Percentiles rank a stretch among this genome's conserved stretches.
Conservation (phyloP, 2,797 vertebrate genomes). For the Mus caroli region DNA sequence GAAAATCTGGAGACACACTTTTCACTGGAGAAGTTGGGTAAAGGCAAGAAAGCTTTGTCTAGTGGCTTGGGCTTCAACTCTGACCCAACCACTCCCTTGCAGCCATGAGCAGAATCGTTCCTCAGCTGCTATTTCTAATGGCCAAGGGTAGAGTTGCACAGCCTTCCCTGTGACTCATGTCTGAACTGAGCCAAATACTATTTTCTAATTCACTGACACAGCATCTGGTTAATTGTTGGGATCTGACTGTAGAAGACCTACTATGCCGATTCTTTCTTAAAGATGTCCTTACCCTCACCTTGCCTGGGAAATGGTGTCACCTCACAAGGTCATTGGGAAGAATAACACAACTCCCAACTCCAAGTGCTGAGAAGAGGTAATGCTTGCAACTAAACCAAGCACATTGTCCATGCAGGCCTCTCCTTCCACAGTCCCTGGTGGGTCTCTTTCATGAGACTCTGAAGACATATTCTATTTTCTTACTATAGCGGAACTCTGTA, state of each 20-base stretch:
- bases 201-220: slow-evolving; percentile 7
- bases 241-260: neutral
- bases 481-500: slow-evolving; percentile 42
- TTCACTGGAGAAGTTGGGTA: neutral
- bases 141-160: neutral
- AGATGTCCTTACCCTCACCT: slow-evolving; percentile 19
- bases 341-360: slow-evolving; percentile 57
- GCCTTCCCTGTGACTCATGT: neutral
- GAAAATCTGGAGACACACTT: neutral
- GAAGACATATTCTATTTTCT: slow-evolving; percentile 69
- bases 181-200: neutral
- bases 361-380: slow-evolving; percentile 31
- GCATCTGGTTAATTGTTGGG: neutral
- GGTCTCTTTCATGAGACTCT: neutral
- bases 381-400: neutral
- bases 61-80: neutral
- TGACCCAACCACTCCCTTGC: neutral
- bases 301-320: slow-evolving; percentile 26
- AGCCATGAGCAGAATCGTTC: neutral
- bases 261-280: neutral
- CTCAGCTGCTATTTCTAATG: neutral
- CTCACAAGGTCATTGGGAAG: neutral
- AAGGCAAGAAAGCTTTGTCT: neutral
- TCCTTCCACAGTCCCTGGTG: neutral
- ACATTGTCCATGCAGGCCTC: neutral